Evolutionary conservation across 2,888 invertebrate genomes (phyloP).

Genomic region (Plebejus anna): DNA sequence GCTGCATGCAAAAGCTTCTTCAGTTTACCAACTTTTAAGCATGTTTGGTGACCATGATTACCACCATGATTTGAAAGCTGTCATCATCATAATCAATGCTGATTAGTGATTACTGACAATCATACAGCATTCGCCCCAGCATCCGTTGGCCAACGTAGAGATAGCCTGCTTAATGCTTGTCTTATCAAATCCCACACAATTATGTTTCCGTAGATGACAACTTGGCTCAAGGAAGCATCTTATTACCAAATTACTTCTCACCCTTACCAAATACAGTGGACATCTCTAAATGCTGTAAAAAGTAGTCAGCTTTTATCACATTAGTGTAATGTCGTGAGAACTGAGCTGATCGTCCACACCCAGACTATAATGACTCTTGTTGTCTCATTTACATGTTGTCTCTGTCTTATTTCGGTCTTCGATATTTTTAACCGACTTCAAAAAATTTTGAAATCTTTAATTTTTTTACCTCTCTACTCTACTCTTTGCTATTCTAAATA

Average conservation of each 20-base stretch:
- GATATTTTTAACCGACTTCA: not conserved
- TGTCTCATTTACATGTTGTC: not conserved
- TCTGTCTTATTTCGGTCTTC: not conserved
- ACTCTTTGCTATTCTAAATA: too few relatives aligned
- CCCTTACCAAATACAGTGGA: constrained; percentile 8
- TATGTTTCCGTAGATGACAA: not conserved
- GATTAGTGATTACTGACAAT: too few relatives aligned
- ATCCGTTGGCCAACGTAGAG: too few relatives aligned
- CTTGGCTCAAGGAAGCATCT: not conserved
- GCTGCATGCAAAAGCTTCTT: not conserved
- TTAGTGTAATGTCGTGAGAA: constrained; percentile 25
- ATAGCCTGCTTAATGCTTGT: too few relatives aligned
- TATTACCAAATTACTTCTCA: constrained; percentile 11
- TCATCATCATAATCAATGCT: too few relatives aligned
- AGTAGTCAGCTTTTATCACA: constrained; percentile 17
- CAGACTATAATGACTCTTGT: constrained; percentile 13
- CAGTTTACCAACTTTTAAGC: not conserved
- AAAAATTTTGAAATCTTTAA: too few relatives aligned
- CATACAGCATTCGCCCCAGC: too few relatives aligned
- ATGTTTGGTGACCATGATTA: not conserved
- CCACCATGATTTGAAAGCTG: too few relatives aligned
- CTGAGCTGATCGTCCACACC: not conserved
- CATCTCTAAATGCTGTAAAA: not conserved
- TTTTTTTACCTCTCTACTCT: too few relatives aligned
- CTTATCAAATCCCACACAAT: not conserved